Base-by-base conservation (phyloP, 64 coral and sea anemone genomes). In the Montipora efflorescens region DNA sequence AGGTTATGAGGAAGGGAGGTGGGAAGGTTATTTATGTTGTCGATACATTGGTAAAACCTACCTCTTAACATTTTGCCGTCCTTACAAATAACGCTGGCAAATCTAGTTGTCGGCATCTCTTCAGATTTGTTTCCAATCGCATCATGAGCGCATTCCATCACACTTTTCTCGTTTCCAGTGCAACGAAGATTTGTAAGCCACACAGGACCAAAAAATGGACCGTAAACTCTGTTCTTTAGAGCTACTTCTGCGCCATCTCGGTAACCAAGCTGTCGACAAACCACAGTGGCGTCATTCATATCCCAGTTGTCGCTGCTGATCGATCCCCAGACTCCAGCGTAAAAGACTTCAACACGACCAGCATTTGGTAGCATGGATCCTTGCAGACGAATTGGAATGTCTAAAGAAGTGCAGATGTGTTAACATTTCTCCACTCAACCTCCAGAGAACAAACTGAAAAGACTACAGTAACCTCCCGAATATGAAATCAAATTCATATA, bases 251-350 rank as follows among this genome's bases (percentile, higher is more conserved):
- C 49, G 7, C 79, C 79, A 81, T 48, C 79, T 81, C 3, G 20
- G 79, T 81, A 81, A 81, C 50, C 50, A 81, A 81, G 79, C 49
- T 81, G 79, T 6, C 50, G 12, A 81, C 79, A 82, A 3, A 62
- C 79, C 14, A 82, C 79, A n/a, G 0, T 82, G 8, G 79, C 52
- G 23, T 59, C 79, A 14, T 82, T 82, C 2, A 82, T 43, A 82
- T 82, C 79, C 79, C 79, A 82, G 25, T 36, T 43, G 6, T 10
- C 14, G 6, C 20, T 28, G 4, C 57, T 5, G 57, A 82, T 82
- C 61, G 53, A 3, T 43, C 79, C 79, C 58, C 79, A 82, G 23
- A 62, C 53, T 62, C 79, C 79, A 28, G 52, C 53, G 19, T 82
- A 82, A 7, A 62, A 44, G 5, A 82, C 57, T 15, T 82, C 79